Base-by-base conservation (phyloP, 2,888 invertebrate species). In the Nephrotoma appendiculata region DNA sequence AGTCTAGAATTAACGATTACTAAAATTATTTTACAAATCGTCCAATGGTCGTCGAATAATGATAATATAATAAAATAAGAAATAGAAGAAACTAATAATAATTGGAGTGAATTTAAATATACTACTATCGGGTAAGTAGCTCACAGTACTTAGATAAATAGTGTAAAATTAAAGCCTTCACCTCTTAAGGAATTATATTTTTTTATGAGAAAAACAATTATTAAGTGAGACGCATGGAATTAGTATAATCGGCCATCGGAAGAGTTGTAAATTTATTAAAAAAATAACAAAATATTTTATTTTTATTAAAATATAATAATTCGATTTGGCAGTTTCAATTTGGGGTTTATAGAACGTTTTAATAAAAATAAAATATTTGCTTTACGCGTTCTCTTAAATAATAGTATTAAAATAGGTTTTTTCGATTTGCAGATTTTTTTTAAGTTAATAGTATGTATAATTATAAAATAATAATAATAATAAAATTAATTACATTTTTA, bases 21-120 rank as follows among this genome's bases (percentile, higher is more conserved):
- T 71, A 71, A 71, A 71, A 71, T 71, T 71, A 71, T 83, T 42
- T 41, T 86, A 87, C 88, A 91, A 91, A 90, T 91, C 91, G 91
- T 91, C 91, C 91, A 90, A 90, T 91, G 91, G 91, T 91, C 91
- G 91, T 89, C 89, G 89, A 86, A 41, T 52, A 85, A 87, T 52
- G 42, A 52, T 84, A 86, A 43, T 41, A 19, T 86, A 87, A 83
- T 41, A 85, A 71, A n/a, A 86, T 85, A 86, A 85, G 86, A 86
- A 86, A 86, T 45, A 41, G 42, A 57, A 71, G 41, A 45, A 86
- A 48, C 57, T 19, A 52, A 52, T 52, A 52, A 52, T 52, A 71
- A 71, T 31, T 88, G 88, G 89, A 89, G 89, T 88, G 89, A 89
- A 89, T 88, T 87, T 88, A 88, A 87, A 88, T 88, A 88, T 89